These are phyloP conservation scores for Myiotriccus ornatus DNA, from an alignment of 2,797 vertebrate genomes.

Conservation along the genomic window DNA sequence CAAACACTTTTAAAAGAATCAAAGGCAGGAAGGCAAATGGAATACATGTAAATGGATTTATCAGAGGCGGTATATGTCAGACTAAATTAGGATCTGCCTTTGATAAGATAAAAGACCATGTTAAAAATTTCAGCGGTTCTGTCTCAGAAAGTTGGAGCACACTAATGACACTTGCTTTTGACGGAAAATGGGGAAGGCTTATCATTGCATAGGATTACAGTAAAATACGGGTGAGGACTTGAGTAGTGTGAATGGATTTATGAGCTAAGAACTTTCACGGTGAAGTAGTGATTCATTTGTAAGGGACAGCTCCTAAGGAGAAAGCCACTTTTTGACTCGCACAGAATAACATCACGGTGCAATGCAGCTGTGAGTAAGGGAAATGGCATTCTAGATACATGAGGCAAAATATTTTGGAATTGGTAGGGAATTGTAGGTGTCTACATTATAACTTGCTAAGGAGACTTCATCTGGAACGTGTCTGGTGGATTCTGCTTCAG, in stretches of 20 bases:
- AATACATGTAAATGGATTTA: background rate
- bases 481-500: background rate
- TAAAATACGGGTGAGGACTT: background rate
- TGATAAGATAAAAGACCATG: slow-evolving; percentile 1
- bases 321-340: background rate
- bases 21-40: background rate
- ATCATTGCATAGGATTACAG: background rate
- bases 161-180: background rate
- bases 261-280: background rate
- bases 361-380: background rate
- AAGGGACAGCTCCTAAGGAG: background rate
- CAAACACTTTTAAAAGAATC: background rate
- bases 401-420: background rate
- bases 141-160: background rate
- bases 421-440: background rate
- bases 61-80: background rate
- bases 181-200: background rate
- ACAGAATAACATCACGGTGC: rapidly evolving
- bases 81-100: background rate
- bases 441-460: background rate
- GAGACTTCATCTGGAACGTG: background rate
- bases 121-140: slow-evolving; percentile 28
- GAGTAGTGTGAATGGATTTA: background rate
- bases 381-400: background rate
- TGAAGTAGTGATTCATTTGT: background rate